Evolutionary conservation across 1,140 invertebrate species (phyloP).

Genomic region (Drosophila paulistorum): DNA sequence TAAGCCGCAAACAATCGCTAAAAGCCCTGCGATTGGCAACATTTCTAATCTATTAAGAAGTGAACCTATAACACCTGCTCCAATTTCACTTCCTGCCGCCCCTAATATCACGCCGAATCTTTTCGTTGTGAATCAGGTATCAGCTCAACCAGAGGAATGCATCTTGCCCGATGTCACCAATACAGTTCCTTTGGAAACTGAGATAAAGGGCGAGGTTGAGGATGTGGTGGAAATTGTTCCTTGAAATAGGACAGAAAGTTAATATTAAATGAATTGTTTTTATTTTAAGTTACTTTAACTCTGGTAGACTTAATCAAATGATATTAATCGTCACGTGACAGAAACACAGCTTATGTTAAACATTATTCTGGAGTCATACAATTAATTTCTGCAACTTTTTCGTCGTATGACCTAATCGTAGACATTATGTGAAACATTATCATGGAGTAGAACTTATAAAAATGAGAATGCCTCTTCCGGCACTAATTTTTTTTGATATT

Average conservation of each 20-base stretch:
- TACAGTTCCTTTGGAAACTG: conserved; percentile 21
- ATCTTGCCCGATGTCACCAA: conserved; percentile 54
- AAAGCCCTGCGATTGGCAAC: neutral
- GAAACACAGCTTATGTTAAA: neutral
- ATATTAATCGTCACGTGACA: conserved; percentile 30
- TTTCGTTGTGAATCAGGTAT: conserved; percentile 52
- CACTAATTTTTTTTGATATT: neutral
- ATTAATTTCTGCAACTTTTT: neutral
- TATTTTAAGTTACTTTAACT: conserved; percentile 68
- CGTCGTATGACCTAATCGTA: neutral
- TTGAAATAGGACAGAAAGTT: conserved; percentile 18
- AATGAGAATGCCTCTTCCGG: neutral
- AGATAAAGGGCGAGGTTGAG: conserved; percentile 64
- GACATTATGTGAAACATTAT: conserved; percentile 1
- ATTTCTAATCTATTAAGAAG: neutral
- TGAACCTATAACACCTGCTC: neutral
- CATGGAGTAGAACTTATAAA: neutral
- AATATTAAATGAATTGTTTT: conserved; percentile 34
- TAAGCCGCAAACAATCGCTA: neutral
- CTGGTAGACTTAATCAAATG: neutral
- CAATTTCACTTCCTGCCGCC: neutral
- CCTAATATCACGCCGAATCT: conserved; percentile 29
- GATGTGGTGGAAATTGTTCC: conserved; percentile 41
- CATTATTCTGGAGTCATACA: conserved; percentile 6
- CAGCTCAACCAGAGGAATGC: conserved; percentile 51